A percentile compares a stretch with the other conserved stretches of the same genome.
These are phyloP conservation scores for Orthonyx spaldingii DNA, from an alignment of 2,113 vertebrate species.

Conservation along the genomic window DNA sequence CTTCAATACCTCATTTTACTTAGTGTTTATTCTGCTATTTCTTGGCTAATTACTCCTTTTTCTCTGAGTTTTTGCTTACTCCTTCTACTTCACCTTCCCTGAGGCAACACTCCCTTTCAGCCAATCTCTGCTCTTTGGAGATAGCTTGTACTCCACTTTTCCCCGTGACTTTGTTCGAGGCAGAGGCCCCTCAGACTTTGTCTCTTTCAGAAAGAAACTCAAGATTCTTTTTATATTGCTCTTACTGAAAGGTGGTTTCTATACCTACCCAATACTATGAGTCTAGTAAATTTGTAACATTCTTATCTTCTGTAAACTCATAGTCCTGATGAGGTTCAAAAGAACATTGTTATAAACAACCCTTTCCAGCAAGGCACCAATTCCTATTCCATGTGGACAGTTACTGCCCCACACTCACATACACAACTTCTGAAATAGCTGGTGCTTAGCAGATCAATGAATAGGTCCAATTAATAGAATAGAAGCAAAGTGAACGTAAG, in stretches of 20 bases:
- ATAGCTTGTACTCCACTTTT: neutral
- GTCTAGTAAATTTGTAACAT: neutral
- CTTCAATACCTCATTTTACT: neutral
- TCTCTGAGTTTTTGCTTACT: neutral
- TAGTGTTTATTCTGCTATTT: neutral
- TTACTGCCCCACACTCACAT: neutral
- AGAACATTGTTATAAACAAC: neutral
- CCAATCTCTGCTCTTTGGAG: neutral
- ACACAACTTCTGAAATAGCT: neutral
- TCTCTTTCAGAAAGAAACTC: neutral
- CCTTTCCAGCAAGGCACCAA: neutral
- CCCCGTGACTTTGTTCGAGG: neutral
- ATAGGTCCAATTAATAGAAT: neutral
- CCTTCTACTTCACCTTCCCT: neutral
- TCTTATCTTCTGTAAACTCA: neutral
- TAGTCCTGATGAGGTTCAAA: neutral
- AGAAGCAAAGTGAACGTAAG: neutral
- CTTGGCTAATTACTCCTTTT: neutral
- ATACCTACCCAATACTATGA: neutral
- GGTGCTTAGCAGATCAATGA: neutral
- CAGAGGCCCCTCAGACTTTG: neutral
- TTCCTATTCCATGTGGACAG: neutral
- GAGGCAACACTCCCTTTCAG: neutral
- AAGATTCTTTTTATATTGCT: neutral
- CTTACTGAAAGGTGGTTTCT: neutral